Conservation (phyloP, 2,888 invertebrate genomes). For the Oligia strigilis region DNA sequence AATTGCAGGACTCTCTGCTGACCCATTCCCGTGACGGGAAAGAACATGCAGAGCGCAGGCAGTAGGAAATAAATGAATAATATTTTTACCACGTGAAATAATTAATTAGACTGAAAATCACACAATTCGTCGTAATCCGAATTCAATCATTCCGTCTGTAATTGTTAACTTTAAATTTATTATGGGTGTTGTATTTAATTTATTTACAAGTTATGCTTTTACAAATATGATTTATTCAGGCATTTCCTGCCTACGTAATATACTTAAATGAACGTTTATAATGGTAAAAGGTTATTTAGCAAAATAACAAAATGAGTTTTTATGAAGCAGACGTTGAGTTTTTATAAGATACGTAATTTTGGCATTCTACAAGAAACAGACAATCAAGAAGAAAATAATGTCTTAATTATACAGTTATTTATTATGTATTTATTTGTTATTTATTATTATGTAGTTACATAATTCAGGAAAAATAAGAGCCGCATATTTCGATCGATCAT, state of each 20-base stretch:
- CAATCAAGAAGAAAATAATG: not conserved
- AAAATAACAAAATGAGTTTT: not conserved
- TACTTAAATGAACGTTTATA: not conserved
- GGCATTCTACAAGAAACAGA: not conserved
- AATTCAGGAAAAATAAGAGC: not conserved
- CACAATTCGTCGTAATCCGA: not conserved
- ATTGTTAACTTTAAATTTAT: constrained; percentile 6
- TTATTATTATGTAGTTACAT: no score
- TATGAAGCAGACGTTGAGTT: not conserved
- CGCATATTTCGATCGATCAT: not conserved
- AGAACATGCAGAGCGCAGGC: not conserved
- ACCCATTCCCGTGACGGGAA: not conserved
- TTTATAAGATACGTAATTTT: not conserved
- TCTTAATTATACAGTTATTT: no score
- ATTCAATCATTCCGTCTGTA: not conserved
- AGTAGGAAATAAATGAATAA: not conserved
- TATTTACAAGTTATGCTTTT: constrained; percentile 2
- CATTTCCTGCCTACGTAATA: not conserved
- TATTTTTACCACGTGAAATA: not conserved
- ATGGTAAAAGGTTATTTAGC: not conserved
- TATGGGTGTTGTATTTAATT: not conserved
- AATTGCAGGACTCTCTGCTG: not conserved
- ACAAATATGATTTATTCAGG: not conserved
- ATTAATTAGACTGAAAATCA: constrained; percentile 4
- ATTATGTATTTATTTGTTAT: no score